Evolutionary conservation across 92 coral and sea anemone species (phyloP).

Genomic region (Zoanthus solanderi): DNA sequence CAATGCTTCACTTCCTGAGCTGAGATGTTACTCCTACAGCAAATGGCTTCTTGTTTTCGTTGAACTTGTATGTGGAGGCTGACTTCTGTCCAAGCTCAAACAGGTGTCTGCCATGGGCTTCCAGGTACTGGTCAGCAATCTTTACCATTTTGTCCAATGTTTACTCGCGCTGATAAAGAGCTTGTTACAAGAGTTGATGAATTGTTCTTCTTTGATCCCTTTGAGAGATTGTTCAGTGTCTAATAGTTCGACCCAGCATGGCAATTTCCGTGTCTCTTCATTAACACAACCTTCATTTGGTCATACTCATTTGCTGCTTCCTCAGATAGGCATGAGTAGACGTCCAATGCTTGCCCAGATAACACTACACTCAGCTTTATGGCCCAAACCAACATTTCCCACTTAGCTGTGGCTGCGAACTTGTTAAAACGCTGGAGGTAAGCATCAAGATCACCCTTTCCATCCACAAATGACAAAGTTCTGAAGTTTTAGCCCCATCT

Average conservation of each 20-base stretch:
- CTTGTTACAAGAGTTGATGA: background rate
- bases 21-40: too few relatives aligned
- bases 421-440: slow-evolving; percentile 65
- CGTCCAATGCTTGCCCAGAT: too few relatives aligned
- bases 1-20: too few relatives aligned
- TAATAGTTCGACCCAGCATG: background rate
- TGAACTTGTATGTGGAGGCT: too few relatives aligned
- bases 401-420: slow-evolving; percentile 63
- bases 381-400: slow-evolving; percentile 59
- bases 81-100: background rate
- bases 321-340: too few relatives aligned
- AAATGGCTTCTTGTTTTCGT: too few relatives aligned
- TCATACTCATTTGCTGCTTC: background rate
- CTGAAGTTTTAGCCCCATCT: slow-evolving; percentile 41
- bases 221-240: background rate
- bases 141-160: background rate
- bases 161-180: background rate
- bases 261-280: background rate
- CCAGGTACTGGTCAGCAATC: background rate
- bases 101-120: background rate
- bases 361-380: slow-evolving; percentile 25
- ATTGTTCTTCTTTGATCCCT: background rate
- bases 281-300: background rate
- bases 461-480: slow-evolving; percentile 55
- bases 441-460: slow-evolving; percentile 63